A percentile compares a stretch with the other conserved stretches of the same genome.
Evolutionary conservation across 2,113 vertebrate species (phyloP).

Genomic region (Romanogobio albipinnatus): DNA sequence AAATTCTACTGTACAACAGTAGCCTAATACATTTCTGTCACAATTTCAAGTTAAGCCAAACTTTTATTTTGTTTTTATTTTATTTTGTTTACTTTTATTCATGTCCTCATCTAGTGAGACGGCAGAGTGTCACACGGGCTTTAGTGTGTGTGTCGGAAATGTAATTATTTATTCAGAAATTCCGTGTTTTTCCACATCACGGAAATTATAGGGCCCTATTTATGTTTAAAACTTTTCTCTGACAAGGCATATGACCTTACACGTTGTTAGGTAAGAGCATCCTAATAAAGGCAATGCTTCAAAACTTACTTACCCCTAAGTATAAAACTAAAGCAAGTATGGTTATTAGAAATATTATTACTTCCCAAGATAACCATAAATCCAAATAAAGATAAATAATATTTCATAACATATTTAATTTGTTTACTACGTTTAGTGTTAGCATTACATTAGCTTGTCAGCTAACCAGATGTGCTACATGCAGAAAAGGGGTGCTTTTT

Average conservation of each 20-base stretch:
- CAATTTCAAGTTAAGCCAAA: too few relatives aligned
- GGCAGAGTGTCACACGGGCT: too few relatives aligned
- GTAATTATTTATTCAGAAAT: too few relatives aligned
- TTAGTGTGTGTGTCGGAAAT: too few relatives aligned
- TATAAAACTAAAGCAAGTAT: neutral
- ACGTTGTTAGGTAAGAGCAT: neutral
- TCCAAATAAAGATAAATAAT: neutral
- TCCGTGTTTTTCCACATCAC: too few relatives aligned
- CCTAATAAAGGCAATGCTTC: neutral
- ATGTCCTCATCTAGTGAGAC: too few relatives aligned
- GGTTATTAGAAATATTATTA: constrained; percentile 8
- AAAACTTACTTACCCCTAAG: neutral
- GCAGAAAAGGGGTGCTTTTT: neutral
- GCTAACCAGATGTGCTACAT: constrained; percentile 2
- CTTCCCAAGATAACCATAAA: neutral
- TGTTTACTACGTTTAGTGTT: neutral
- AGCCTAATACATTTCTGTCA: too few relatives aligned
- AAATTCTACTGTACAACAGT: too few relatives aligned
- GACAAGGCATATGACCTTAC: neutral
- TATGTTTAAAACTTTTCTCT: neutral
- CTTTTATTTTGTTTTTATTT: too few relatives aligned
- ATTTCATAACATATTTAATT: neutral
- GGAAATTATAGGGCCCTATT: too few relatives aligned
- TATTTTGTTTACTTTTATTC: too few relatives aligned
- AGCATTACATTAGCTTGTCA: constrained; percentile 5